Conservation (phyloP, 2,113 vertebrate species). For the Anarrhichthys ocellatus region DNA sequence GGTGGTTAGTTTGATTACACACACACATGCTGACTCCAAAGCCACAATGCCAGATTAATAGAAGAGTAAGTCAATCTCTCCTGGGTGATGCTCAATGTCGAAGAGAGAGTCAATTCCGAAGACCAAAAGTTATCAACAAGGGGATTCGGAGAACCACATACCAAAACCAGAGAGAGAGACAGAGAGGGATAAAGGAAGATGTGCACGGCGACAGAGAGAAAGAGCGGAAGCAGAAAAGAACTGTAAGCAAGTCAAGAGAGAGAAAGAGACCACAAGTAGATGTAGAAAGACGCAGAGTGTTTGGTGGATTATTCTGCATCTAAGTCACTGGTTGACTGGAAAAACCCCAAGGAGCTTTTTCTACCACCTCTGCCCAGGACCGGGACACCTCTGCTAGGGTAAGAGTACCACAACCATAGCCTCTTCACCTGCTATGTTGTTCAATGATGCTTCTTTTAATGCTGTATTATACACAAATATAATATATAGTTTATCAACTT, state of each 20-base stretch:
- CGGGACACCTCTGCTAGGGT: slow-evolving; percentile 60
- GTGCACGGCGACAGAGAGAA: slow-evolving; percentile 37
- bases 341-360: slow-evolving; percentile 64
- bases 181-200: slow-evolving; percentile 39
- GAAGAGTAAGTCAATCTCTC: slow-evolving; percentile 32
- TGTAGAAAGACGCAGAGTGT: slow-evolving; percentile 47
- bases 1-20: slow-evolving; percentile 62
- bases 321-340: slow-evolving; percentile 11
- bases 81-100: slow-evolving; percentile 1
- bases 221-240: slow-evolving; percentile 53
- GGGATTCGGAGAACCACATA: slow-evolving; percentile 44
- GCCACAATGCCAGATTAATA: slow-evolving; percentile 66
- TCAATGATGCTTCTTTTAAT: background rate
- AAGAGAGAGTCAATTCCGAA: background rate
- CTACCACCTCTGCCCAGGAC: slow-evolving; percentile 16
- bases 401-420: slow-evolving; percentile 36
- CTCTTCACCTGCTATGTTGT: background rate
- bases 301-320: slow-evolving; percentile 33
- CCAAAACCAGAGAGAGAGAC: slow-evolving; percentile 45
- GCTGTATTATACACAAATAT: background rate
- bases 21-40: slow-evolving; percentile 15
- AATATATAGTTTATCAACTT: background rate
- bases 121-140: slow-evolving; percentile 22
- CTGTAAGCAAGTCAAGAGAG: slow-evolving; percentile 15
- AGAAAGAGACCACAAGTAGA: background rate